phyloP scores from a whole-genome alignment of 2,888 invertebrate genomes.

The Blera fallax region DNA sequence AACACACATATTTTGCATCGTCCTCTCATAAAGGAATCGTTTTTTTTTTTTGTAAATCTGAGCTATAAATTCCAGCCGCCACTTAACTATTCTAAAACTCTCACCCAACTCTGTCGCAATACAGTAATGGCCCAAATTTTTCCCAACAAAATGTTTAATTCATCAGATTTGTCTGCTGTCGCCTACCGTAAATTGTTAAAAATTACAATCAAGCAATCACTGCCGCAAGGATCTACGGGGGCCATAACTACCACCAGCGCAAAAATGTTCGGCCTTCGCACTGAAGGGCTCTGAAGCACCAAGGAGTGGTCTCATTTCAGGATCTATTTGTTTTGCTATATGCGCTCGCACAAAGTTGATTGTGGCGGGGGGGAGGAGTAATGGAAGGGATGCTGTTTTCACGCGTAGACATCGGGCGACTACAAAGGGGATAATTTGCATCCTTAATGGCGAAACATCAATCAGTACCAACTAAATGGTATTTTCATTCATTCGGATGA shows the following conservation, averaged over 20 bases:
- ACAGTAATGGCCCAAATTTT: not conserved
- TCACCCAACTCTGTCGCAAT: not conserved
- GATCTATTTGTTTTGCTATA: not conserved
- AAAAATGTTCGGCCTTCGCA: not conserved
- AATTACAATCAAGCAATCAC: conserved; percentile 54
- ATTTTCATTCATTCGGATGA: conserved; percentile 21
- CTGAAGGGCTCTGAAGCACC: not conserved
- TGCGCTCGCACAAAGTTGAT: not conserved
- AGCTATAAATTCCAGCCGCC: not conserved
- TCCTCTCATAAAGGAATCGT: no score
- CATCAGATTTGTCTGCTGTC: conserved; percentile 44
- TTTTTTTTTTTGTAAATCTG: not conserved
- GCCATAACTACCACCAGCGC: not conserved
- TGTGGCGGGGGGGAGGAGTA: not conserved
- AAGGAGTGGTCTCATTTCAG: not conserved
- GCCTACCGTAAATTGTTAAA: conserved; percentile 53
- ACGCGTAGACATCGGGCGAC: conserved; percentile 12
- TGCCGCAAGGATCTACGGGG: conserved; percentile 23
- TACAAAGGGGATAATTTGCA: conserved; percentile 55
- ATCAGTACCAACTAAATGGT: conserved; percentile 55
- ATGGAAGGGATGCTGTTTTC: not conserved
- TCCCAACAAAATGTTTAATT: conserved; percentile 41
- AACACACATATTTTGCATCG: no score
- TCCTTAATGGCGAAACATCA: conserved; percentile 63
- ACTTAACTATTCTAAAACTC: not conserved